Percentiles rank a stretch among this genome's conserved stretches.
Evolutionary conservation across 1,140 invertebrate species (phyloP).

Genomic region (Battus philenor): DNA sequence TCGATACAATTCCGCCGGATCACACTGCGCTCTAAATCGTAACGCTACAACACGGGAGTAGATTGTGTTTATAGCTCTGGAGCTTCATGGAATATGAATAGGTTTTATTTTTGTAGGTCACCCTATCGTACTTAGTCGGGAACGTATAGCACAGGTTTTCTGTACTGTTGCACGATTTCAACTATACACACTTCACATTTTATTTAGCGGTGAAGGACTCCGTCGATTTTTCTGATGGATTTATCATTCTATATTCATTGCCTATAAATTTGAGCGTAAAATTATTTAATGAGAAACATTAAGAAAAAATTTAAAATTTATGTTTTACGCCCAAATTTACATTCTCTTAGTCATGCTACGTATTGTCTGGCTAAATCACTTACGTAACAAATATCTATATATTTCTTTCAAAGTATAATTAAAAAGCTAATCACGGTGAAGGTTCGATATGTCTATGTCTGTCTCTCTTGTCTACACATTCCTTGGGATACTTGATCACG

Average conservation of each 20-base stretch:
- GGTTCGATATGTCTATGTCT: conserved; percentile 61
- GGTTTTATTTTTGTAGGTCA: conserved; percentile 34
- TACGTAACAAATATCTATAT: conserved; percentile 21
- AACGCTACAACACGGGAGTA: conserved; percentile 37
- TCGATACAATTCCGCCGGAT: conserved; percentile 40
- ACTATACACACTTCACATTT: conserved; percentile 27
- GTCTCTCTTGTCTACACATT: conserved; percentile 27
- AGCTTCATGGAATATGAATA: conserved; percentile 31
- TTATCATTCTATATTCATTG: conserved; percentile 7
- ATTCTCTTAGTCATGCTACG: neutral
- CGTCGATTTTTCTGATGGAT: conserved; percentile 12
- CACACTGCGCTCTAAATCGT: conserved; percentile 56
- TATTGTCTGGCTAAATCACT: conserved; percentile 5
- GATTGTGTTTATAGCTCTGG: conserved; percentile 32
- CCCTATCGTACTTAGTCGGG: conserved; percentile 31
- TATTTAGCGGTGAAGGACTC: conserved; percentile 33
- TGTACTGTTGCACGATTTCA: conserved; percentile 51
- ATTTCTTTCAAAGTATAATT: conserved; percentile 22
- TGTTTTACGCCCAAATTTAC: neutral
- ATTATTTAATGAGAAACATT: neutral
- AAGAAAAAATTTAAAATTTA: neutral
- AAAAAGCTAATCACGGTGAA: conserved; percentile 60
- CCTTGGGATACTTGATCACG: conserved; percentile 11
- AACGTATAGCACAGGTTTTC: conserved; percentile 47
- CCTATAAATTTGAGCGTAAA: conserved; percentile 2